phyloP scores from a whole-genome alignment of 2,888 invertebrate species.

The Tetragonisca angustula region DNA sequence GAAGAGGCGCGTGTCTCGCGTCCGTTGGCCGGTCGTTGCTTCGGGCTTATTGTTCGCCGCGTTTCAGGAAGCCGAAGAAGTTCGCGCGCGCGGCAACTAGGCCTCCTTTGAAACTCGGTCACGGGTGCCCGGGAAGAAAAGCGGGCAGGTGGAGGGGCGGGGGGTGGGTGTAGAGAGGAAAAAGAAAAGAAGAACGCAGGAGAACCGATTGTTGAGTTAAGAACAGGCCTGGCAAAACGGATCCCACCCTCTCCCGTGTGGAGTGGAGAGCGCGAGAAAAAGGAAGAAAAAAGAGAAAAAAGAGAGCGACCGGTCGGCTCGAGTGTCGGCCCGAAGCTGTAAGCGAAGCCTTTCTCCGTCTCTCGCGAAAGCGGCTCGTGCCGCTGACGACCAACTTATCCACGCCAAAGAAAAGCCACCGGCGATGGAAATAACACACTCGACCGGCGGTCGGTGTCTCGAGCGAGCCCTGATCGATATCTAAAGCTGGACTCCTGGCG shows the following conservation, averaged over 20 bases:
- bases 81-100: slow-evolving; percentile 30
- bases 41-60: slow-evolving; percentile 30
- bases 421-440: slow-evolving; percentile 49
- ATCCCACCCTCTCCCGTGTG: background rate
- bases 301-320: slow-evolving; percentile 30
- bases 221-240: slow-evolving; percentile 41
- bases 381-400: slow-evolving; percentile 33
- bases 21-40: slow-evolving; percentile 21
- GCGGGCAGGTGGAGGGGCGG: too few relatives aligned
- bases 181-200: slow-evolving; percentile 25
- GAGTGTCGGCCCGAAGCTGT: slow-evolving; percentile 36
- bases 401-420: slow-evolving; percentile 30
- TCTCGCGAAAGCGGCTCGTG: slow-evolving; percentile 29
- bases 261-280: background rate
- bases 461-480: slow-evolving; percentile 64
- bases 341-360: slow-evolving; percentile 36
- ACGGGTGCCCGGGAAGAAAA: background rate
- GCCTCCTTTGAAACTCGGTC: slow-evolving; percentile 51
- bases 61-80: slow-evolving; percentile 45
- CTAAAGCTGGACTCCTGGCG: background rate
- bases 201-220: slow-evolving; percentile 41
- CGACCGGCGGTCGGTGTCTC: slow-evolving; percentile 4
- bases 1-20: background rate
- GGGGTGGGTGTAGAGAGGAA: too few relatives aligned
- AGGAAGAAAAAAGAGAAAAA: background rate